These are phyloP conservation scores for Philopedon plagiatum DNA, from an alignment of 2,888 invertebrate species.

Conservation along the genomic window DNA sequence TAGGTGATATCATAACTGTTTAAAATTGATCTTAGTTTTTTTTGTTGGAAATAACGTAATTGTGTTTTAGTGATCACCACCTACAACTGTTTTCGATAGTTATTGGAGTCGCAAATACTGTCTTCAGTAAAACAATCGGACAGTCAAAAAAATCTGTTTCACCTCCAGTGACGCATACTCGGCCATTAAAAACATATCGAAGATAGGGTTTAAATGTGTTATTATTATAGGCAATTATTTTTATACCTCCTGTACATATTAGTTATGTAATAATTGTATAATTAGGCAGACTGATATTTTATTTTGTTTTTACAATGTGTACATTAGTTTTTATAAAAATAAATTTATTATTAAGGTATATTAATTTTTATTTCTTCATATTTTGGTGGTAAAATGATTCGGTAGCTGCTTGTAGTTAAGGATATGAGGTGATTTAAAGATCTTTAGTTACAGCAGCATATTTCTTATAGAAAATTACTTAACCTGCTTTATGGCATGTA, in stretches of 20 bases:
- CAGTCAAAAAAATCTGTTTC: slow-evolving; percentile 8
- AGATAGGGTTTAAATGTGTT: neutral
- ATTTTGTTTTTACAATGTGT: slow-evolving; percentile 7
- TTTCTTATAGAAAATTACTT: too few species aligned
- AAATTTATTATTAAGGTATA: neutral
- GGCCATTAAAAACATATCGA: neutral
- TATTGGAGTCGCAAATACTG: slow-evolving; percentile 84
- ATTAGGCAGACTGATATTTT: slow-evolving; percentile 17
- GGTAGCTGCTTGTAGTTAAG: too few species aligned
- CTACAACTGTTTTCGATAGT: slow-evolving; percentile 87
- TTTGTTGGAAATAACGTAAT: too few species aligned
- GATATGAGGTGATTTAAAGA: too few species aligned
- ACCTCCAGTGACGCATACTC: neutral
- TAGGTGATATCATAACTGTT: too few species aligned
- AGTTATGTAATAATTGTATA: slow-evolving; percentile 2
- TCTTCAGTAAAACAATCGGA: slow-evolving; percentile 77
- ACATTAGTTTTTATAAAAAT: slow-evolving; percentile 3
- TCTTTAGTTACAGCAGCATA: too few species aligned
- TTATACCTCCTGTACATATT: slow-evolving; percentile 7
- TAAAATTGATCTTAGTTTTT: too few species aligned
- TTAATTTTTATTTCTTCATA: neutral
- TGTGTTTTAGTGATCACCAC: slow-evolving; percentile 76
- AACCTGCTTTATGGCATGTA: too few species aligned
- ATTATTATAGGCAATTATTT: slow-evolving; percentile 5
- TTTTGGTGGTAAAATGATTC: too few species aligned